Evolutionary conservation across 2,888 invertebrate genomes (phyloP).

Genomic region (Lamellibrachia satsuma): DNA sequence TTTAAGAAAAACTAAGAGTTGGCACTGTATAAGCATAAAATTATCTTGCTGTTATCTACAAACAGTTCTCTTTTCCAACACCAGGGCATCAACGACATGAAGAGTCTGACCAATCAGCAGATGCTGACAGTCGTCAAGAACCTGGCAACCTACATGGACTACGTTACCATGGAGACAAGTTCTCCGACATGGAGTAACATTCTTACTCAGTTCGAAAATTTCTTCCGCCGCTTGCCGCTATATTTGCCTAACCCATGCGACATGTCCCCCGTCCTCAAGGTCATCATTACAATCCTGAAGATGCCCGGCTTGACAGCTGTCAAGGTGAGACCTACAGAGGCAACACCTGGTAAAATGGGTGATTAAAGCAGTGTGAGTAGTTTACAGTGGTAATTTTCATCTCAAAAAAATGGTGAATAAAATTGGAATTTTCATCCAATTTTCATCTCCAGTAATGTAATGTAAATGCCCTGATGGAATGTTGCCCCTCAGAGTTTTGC

Average conservation of each 20-base stretch:
- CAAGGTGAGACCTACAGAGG: conserved; percentile 71
- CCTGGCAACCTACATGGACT: conserved; percentile 91
- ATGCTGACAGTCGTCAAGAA: conserved; percentile 68
- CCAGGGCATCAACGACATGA: conserved; percentile 79
- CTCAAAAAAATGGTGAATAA: no score
- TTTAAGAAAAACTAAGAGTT: no score
- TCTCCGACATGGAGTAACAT: conserved; percentile 82
- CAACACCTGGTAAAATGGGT: neutral
- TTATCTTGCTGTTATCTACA: neutral
- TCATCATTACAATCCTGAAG: conserved; percentile 73
- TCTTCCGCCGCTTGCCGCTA: conserved; percentile 75
- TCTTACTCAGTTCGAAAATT: conserved; percentile 84
- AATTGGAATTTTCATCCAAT: no score
- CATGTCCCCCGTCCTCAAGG: conserved; percentile 64
- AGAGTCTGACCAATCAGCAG: conserved; percentile 72
- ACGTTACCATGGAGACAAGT: conserved; percentile 81
- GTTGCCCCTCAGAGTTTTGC: no score
- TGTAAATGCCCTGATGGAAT: no score
- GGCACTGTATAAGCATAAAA: no score
- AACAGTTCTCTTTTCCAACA: neutral
- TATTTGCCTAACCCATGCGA: conserved; percentile 62
- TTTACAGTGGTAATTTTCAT: no score
- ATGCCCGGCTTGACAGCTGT: conserved; percentile 84
- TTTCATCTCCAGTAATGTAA: no score
- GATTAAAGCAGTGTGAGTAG: no score